Conservation (phyloP, 2,797 vertebrate species). For the Acanthurus leucopareius region DNA sequence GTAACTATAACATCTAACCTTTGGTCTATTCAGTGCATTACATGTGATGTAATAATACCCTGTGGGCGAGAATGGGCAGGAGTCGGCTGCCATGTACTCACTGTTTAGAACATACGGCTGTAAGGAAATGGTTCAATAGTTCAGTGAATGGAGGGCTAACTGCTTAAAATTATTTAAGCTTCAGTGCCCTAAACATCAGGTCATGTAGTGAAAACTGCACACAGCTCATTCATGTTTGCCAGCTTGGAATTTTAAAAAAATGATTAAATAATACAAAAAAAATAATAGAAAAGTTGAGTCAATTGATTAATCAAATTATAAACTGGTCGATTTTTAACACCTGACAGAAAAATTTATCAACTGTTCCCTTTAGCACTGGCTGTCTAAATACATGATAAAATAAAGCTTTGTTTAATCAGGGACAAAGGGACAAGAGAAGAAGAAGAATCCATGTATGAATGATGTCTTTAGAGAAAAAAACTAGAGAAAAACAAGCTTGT, state of each 20-base stretch:
- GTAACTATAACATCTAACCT: constrained; percentile 19
- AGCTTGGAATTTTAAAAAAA: too few relatives aligned
- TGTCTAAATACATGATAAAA: too few relatives aligned
- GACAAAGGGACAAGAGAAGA: too few relatives aligned
- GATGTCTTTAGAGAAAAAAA: not conserved
- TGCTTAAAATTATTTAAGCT: too few relatives aligned
- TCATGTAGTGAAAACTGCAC: not conserved
- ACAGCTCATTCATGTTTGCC: not conserved
- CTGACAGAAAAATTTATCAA: too few relatives aligned
- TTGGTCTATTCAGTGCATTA: not conserved
- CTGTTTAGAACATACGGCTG: not conserved
- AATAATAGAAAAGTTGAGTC: too few relatives aligned
- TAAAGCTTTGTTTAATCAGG: too few relatives aligned
- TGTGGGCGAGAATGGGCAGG: not conserved
- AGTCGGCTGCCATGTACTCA: not conserved
- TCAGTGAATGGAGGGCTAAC: not conserved
- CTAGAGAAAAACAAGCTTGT: not conserved
- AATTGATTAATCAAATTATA: too few relatives aligned
- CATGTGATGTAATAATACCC: constrained; percentile 8
- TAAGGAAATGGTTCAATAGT: not conserved
- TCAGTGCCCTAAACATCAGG: not conserved
- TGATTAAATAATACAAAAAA: too few relatives aligned
- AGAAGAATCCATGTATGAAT: not conserved
- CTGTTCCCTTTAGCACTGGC: too few relatives aligned
- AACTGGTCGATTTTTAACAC: too few relatives aligned